Evolutionary conservation across 2,797 vertebrate species (phyloP).

Genomic region (Acridotheres tristis): DNA sequence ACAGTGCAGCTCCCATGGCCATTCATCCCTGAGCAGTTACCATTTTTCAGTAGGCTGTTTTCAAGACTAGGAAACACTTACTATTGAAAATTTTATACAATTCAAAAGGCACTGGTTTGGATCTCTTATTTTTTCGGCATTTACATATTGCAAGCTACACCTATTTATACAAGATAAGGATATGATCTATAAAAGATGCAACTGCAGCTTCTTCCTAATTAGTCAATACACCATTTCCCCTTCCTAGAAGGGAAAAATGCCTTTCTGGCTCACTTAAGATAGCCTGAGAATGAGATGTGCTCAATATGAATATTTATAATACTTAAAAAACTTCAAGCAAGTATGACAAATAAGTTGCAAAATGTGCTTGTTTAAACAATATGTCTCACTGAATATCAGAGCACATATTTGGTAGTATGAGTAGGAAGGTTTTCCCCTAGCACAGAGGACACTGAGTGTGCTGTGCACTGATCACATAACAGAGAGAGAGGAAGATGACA

Average conservation of each 20-base stretch:
- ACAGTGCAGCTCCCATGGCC: not conserved
- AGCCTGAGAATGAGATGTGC: not conserved
- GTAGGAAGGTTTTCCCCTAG: not conserved
- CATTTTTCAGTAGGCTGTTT: not conserved
- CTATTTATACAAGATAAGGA: not conserved
- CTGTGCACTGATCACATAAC: not conserved
- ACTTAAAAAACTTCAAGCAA: not conserved
- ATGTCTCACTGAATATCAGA: constrained; percentile 1
- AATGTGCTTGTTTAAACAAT: constrained; percentile 28
- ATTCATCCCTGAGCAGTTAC: not conserved
- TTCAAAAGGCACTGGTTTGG: not conserved
- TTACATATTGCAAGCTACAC: not conserved
- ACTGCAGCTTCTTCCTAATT: not conserved
- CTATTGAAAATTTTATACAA: not conserved
- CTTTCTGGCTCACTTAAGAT: not conserved
- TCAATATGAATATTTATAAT: constrained; percentile 19
- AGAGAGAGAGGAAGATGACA: not conserved
- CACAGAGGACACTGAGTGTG: not conserved
- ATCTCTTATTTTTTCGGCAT: not conserved
- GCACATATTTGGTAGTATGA: not conserved
- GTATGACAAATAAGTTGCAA: constrained; percentile 38
- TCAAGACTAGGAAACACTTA: not conserved
- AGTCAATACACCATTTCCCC: not conserved
- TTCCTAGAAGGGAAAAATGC: not conserved
- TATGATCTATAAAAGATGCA: not conserved